phyloP scores from a whole-genome alignment of 2,113 vertebrate species.

The Pelobates fuscus region DNA sequence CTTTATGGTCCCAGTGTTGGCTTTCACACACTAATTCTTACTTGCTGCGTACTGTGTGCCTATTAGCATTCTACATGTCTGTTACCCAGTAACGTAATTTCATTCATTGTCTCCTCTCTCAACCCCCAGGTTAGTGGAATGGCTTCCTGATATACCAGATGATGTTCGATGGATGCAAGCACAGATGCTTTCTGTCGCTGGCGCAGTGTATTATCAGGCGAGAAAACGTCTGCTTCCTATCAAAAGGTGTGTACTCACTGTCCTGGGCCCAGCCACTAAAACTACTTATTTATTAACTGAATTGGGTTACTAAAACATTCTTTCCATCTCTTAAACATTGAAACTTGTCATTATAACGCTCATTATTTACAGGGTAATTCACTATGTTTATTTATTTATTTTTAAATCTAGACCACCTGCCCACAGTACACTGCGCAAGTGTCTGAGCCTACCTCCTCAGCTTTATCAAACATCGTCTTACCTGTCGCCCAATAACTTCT shows the following conservation, averaged over 20 bases:
- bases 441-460: constrained; percentile 62
- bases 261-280: no score
- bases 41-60: no score
- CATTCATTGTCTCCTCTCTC: neutral
- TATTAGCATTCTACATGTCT: no score
- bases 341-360: no score
- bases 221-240: constrained; percentile 61
- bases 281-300: no score
- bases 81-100: no score
- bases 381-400: no score
- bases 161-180: constrained; percentile 78
- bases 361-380: no score
- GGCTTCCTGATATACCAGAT: constrained; percentile 84
- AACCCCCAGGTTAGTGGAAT: constrained; percentile 76
- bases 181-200: constrained; percentile 69
- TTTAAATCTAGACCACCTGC: constrained; percentile 53
- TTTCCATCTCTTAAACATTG: no score
- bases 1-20: no score
- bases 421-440: constrained; percentile 65
- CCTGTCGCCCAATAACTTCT: constrained; percentile 55
- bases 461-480: constrained; percentile 52
- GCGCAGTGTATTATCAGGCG: constrained; percentile 69
- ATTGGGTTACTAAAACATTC: no score
- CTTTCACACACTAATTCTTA: no score
- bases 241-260: constrained; percentile 60